phyloP scores from a whole-genome alignment of 1,140 invertebrate species.

The Calosoma granatense region DNA sequence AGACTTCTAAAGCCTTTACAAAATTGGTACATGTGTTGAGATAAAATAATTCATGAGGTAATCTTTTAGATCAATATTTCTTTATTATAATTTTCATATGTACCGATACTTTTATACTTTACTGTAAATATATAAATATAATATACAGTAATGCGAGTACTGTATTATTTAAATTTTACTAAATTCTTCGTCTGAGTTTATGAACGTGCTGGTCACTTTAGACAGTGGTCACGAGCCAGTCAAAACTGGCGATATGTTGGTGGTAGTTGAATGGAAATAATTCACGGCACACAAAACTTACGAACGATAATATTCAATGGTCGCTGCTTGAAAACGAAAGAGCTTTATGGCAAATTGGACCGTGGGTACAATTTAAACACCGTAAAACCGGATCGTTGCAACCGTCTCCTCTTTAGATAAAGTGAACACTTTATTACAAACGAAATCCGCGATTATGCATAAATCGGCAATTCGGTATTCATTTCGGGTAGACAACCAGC shows the following conservation, averaged over 20 bases:
- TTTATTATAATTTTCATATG: too few species aligned
- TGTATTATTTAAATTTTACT: too few species aligned
- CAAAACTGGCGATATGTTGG: neutral
- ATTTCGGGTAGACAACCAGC: constrained; percentile 5
- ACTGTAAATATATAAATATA: too few species aligned
- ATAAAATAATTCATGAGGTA: too few species aligned
- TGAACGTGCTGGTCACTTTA: too few species aligned
- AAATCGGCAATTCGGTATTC: constrained; percentile 8
- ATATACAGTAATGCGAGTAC: too few species aligned
- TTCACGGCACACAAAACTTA: neutral
- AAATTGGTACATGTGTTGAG: too few species aligned
- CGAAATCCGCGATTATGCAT: constrained; percentile 6
- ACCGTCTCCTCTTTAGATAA: constrained; percentile 4
- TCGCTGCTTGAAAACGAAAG: neutral
- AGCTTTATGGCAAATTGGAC: neutral
- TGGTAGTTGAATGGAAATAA: neutral
- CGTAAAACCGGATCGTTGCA: constrained; percentile 1
- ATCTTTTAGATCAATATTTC: too few species aligned
- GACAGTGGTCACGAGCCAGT: too few species aligned
- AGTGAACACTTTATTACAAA: constrained; percentile 5
- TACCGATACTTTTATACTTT: too few species aligned
- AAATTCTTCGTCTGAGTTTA: too few species aligned
- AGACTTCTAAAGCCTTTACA: too few species aligned
- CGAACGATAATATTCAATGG: neutral
- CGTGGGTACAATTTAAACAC: neutral